Conservation (phyloP, 2,797 vertebrate species). For the Siniperca scherzeri region DNA sequence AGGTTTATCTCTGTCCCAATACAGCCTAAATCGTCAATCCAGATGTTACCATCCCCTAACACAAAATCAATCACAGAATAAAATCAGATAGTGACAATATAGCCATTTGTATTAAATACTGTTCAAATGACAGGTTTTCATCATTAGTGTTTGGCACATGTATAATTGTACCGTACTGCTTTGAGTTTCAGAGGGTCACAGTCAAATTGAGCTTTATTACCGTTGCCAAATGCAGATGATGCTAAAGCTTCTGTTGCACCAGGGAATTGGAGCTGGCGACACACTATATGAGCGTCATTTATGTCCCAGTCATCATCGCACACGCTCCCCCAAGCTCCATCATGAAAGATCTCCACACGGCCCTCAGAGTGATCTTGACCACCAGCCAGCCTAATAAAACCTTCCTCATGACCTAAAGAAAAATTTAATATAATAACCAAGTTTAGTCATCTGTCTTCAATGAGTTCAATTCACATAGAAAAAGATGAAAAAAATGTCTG, state of each 20-base stretch:
- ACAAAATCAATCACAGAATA: not conserved
- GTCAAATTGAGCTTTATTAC: constrained; percentile 34
- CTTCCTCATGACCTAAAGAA: constrained; percentile 47
- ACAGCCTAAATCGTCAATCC: constrained; percentile 54
- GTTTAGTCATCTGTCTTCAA: not conserved
- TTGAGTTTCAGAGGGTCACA: not conserved
- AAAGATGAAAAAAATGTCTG: not conserved
- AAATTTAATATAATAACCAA: not conserved
- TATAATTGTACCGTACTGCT: not conserved
- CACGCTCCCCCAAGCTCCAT: constrained; percentile 67
- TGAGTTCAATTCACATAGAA: not conserved
- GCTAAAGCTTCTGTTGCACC: constrained; percentile 5
- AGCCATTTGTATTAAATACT: not conserved
- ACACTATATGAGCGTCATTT: constrained; percentile 50
- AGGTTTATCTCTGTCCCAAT: constrained; percentile 43
- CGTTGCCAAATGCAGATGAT: constrained; percentile 44
- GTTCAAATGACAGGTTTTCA: not conserved
- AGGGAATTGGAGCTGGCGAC: constrained; percentile 54
- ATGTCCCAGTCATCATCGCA: constrained; percentile 65
- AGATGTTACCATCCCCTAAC: constrained; percentile 55
- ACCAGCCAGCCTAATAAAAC: constrained; percentile 47
- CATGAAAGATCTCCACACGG: constrained; percentile 70
- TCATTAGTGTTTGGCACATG: not conserved
- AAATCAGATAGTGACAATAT: not conserved
- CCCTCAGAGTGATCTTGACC: constrained; percentile 55